Conservation (phyloP, 1,140 invertebrate genomes). For the Theocolax elegans region DNA sequence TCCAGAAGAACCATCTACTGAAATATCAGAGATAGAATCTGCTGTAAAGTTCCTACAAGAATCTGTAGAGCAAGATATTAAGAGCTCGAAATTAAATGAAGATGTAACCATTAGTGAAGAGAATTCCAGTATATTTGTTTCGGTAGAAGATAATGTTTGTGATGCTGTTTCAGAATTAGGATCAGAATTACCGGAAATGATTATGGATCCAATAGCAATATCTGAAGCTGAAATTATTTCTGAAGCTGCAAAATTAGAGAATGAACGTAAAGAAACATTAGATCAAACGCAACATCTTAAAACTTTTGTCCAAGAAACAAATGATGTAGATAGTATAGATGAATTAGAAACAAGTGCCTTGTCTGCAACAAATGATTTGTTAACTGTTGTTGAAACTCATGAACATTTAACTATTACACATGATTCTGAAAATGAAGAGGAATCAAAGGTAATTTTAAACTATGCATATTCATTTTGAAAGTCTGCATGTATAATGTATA, state of each 20-base stretch:
- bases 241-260: slow-evolving; percentile 64
- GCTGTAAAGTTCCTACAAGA: slow-evolving; percentile 64
- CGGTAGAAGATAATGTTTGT: slow-evolving; percentile 48
- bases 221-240: slow-evolving; percentile 65
- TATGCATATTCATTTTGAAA: no score
- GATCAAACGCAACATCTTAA: slow-evolving; percentile 43
- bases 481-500: no score
- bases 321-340: neutral
- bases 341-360: neutral
- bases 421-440: neutral
- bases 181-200: slow-evolving; percentile 46
- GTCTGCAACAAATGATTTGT: neutral
- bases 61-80: slow-evolving; percentile 54
- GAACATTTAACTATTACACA: neutral
- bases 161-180: slow-evolving; percentile 49
- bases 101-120: slow-evolving; percentile 37
- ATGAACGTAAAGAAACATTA: slow-evolving; percentile 54
- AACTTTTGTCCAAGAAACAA: slow-evolving; percentile 1
- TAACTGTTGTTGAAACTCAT: neutral
- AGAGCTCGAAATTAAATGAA: slow-evolving; percentile 50
- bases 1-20: slow-evolving; percentile 26
- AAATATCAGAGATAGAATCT: slow-evolving; percentile 60
- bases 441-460: slow-evolving; percentile 26
- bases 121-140: slow-evolving; percentile 48
- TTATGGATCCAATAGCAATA: slow-evolving; percentile 59